A percentile compares a stretch with the other conserved stretches of the same genome.
Evolutionary conservation across 2,888 invertebrate species (phyloP).

Genomic region (Ethmia dodecea): DNA sequence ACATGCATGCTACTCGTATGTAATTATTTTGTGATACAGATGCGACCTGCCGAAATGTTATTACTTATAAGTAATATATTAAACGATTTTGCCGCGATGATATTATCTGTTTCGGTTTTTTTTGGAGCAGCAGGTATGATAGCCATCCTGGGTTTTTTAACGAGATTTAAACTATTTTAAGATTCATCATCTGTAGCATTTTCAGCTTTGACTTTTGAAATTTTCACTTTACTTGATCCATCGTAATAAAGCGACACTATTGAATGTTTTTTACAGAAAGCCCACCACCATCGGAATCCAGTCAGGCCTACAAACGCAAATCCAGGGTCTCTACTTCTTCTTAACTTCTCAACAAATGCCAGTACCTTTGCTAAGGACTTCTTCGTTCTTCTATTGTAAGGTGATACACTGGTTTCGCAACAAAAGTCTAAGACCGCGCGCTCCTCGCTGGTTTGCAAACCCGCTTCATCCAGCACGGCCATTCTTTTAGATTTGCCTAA

Average conservation of each 20-base stretch:
- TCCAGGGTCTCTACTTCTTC: slow-evolving; percentile 75
- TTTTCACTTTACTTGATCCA: slow-evolving; percentile 29
- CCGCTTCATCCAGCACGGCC: slow-evolving; percentile 85
- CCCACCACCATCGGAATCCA: slow-evolving; percentile 90
- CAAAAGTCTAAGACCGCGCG: slow-evolving; percentile 83
- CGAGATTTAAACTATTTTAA: slow-evolving; percentile 13
- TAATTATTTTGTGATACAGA: too few species aligned
- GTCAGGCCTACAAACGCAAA: slow-evolving; percentile 84
- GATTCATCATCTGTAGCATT: slow-evolving; percentile 39
- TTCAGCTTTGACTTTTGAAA: slow-evolving; percentile 35
- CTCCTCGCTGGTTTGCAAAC: slow-evolving; percentile 79
- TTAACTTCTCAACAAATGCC: slow-evolving; percentile 81
- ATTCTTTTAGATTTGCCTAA: slow-evolving; percentile 86
- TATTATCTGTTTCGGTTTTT: too few species aligned
- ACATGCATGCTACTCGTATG: too few species aligned
- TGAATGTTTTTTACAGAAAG: slow-evolving; percentile 85
- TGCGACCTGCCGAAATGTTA: too few species aligned
- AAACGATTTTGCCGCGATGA: too few species aligned
- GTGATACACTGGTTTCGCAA: slow-evolving; percentile 84
- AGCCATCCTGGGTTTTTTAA: too few species aligned
- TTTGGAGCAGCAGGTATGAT: too few species aligned
- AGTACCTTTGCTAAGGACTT: slow-evolving; percentile 81
- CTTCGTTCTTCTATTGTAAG: slow-evolving; percentile 84
- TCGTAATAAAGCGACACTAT: slow-evolving; percentile 38
- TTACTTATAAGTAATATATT: too few species aligned